Evolutionary conservation across 2,888 invertebrate species (phyloP).

Genomic region (Cryptops parisi): DNA sequence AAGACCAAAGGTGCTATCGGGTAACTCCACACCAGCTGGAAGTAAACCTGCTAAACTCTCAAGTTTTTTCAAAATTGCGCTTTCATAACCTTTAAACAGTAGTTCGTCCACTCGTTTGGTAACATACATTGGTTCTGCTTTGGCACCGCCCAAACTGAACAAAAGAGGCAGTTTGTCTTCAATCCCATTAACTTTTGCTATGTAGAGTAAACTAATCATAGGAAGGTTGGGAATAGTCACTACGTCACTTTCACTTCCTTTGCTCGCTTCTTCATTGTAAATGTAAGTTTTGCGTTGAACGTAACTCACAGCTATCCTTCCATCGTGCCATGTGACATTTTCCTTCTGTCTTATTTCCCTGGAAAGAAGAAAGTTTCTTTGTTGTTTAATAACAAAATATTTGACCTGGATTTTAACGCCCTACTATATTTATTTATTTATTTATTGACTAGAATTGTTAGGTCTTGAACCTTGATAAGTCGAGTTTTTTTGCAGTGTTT

Average conservation of each 20-base stretch:
- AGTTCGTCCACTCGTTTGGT: conserved; percentile 1
- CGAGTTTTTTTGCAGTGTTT: too few relatives aligned
- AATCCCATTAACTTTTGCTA: too few relatives aligned
- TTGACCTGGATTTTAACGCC: neutral
- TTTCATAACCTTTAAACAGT: conserved; percentile 3
- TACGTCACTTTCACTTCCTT: neutral
- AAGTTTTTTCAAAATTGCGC: neutral
- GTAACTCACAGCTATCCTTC: neutral
- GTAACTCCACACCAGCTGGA: too few relatives aligned
- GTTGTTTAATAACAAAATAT: neutral
- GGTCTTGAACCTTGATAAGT: too few relatives aligned
- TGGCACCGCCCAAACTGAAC: neutral
- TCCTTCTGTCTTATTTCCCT: conserved; percentile 3
- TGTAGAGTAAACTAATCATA: neutral
- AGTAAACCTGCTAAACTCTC: neutral
- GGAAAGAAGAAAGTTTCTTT: neutral
- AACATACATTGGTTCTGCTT: neutral
- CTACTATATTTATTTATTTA: too few relatives aligned
- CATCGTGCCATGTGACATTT: neutral
- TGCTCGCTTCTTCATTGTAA: neutral
- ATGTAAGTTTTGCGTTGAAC: neutral
- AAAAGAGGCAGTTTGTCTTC: neutral
- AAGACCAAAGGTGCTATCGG: conserved; percentile 1
- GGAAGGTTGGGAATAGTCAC: conserved; percentile 6
- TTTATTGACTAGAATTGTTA: too few relatives aligned